A percentile compares a stretch with the other conserved stretches of the same genome.
Conservation (phyloP, 2,888 invertebrate species). For the Stenodera caucasica region DNA sequence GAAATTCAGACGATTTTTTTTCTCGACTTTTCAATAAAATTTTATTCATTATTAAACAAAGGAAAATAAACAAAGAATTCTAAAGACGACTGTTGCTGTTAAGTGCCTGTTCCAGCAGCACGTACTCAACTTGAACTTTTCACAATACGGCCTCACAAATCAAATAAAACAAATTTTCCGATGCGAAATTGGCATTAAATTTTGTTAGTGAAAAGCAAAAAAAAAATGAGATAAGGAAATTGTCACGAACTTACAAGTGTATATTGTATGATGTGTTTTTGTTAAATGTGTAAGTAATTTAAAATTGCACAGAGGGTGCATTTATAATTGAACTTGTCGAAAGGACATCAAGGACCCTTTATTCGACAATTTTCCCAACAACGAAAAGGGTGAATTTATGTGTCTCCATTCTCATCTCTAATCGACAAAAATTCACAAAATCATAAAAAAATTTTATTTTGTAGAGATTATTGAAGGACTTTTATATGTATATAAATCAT, state of each 20-base stretch:
- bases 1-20: too few species aligned
- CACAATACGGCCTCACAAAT: not conserved
- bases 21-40: too few species aligned
- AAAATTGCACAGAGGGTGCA: too few species aligned
- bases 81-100: not conserved
- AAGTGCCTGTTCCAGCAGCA: not conserved
- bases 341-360: slow-evolving; percentile 40
- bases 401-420: not conserved
- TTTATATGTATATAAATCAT: too few species aligned
- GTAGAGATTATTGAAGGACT: too few species aligned
- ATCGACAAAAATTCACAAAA: too few species aligned
- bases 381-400: slow-evolving; percentile 31
- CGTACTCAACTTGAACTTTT: not conserved
- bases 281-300: too few species aligned
- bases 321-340: slow-evolving; percentile 41
- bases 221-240: slow-evolving; percentile 7
- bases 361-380: slow-evolving; percentile 41
- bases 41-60: too few species aligned
- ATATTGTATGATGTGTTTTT: too few species aligned
- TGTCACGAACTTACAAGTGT: slow-evolving; percentile 10
- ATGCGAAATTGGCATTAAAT: slow-evolving; percentile 10
- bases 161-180: slow-evolving; percentile 1
- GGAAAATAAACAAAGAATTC: too few species aligned
- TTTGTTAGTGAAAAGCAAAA: not conserved
- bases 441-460: too few species aligned